These are phyloP conservation scores for Chaetura pelagica DNA, from an alignment of 2,113 vertebrate genomes.

Conservation along the genomic window DNA sequence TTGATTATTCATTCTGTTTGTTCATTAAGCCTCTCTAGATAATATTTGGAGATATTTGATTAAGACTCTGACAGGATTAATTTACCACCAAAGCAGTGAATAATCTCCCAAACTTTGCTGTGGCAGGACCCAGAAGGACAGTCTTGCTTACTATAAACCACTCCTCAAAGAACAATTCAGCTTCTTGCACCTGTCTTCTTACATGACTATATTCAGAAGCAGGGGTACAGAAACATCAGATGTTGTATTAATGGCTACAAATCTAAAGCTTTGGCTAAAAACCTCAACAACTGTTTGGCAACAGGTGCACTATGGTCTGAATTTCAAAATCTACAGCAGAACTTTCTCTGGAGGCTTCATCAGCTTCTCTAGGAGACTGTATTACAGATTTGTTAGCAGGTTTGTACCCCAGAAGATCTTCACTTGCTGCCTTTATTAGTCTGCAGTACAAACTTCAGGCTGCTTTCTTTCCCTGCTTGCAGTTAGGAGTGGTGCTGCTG, in stretches of 20 bases:
- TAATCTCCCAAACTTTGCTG: not conserved
- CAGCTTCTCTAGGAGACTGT: not conserved
- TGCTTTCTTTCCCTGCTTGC: not conserved
- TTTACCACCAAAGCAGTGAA: constrained; percentile 10
- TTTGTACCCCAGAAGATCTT: not conserved
- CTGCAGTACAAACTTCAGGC: not conserved
- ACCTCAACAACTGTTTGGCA: constrained; percentile 66
- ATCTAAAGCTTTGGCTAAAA: constrained; percentile 49
- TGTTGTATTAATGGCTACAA: constrained; percentile 54
- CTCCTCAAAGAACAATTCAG: constrained; percentile 32
- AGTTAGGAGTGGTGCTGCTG: rapidly evolving
- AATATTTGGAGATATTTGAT: not conserved
- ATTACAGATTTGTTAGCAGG: not conserved
- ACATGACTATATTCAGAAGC: not conserved
- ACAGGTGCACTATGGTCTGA: constrained; percentile 49
- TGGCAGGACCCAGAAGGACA: not conserved
- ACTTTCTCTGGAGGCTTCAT: not conserved
- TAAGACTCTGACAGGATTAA: not conserved
- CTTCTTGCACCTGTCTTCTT: constrained; percentile 66
- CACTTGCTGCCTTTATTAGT: not conserved
- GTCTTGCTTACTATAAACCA: constrained; percentile 48
- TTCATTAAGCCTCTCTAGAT: constrained; percentile 4
- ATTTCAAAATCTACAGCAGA: not conserved
- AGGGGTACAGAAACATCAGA: constrained; percentile 31
- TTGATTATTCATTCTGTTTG: not conserved